Conservation (phyloP, 2,797 vertebrate species). For the Decapterus maruadsi region DNA sequence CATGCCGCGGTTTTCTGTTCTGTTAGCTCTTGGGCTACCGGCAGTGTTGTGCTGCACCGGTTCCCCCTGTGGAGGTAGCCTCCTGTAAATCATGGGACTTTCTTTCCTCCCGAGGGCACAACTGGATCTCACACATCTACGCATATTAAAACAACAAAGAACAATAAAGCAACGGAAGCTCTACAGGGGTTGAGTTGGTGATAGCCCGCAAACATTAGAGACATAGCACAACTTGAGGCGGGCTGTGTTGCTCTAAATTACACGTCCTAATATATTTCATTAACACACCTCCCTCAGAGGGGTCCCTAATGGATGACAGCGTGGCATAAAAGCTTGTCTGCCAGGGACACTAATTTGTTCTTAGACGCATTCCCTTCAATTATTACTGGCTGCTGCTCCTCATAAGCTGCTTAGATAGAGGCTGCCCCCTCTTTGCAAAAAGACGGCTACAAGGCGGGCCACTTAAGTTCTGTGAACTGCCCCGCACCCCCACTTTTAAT, state of each 20-base stretch:
- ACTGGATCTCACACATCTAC: conserved; percentile 52
- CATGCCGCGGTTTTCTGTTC: conserved; percentile 31
- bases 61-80: conserved; percentile 55
- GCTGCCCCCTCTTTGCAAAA: conserved; percentile 68
- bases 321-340: conserved; percentile 74
- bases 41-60: conserved; percentile 30
- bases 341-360: conserved; percentile 76
- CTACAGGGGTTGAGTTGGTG: conserved; percentile 57
- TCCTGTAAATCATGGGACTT: conserved; percentile 60
- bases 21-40: not conserved
- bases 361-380: conserved; percentile 79
- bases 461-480: conserved; percentile 75
- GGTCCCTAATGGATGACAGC: conserved; percentile 76
- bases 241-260: conserved; percentile 75
- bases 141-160: conserved; percentile 72
- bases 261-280: conserved; percentile 82
- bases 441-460: conserved; percentile 58
- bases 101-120: conserved; percentile 54
- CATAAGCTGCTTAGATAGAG: conserved; percentile 74
- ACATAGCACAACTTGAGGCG: conserved; percentile 56
- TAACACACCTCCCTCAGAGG: conserved; percentile 79
- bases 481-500: conserved; percentile 64
- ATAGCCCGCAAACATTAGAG: conserved; percentile 68
- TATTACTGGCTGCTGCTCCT: conserved; percentile 74
- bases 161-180: conserved; percentile 60